Evolutionary conservation across 2,888 invertebrate genomes (phyloP), one percentile per base, ranked within the genome.

Genomic region (Neoitamus cyanurus): DNA sequence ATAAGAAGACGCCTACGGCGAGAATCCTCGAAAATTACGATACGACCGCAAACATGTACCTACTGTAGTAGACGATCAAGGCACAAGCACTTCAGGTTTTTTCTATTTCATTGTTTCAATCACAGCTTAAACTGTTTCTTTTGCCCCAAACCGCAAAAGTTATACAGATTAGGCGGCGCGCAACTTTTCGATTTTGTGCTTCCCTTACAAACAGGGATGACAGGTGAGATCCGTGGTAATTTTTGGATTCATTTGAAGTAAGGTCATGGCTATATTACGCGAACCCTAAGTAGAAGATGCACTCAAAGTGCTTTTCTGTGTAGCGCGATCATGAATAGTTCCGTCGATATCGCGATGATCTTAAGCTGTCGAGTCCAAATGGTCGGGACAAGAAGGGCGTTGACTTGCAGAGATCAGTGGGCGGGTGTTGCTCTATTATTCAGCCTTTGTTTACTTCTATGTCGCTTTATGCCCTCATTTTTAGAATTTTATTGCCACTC

Each of bases 321-420:
- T 77, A 48, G 13, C 77, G 25, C 15, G 46, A n/a, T 25, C 46
- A 77, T 77, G 42, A 77, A 77, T 77, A 77, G 77, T 46, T 77
- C 30, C 77, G 25, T 46, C 42, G 9, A 25, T 15, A 77, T 77
- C 34, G 28, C 28, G 46, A 37, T 77, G 28, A 28, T 46, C 77
- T 15, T 73, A 36, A 36, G 46, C 20, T 77, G 77, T 77, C 77
- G 46, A 77, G 30, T 37, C 46, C 42, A 77, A 15, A 25, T 77
- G 30, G 69, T 13, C 28, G 13, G 13, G 30, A n/a, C 20, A 25
- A 25, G 34, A 77, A 77, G 77, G 77, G 46, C 46, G 42, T 46
- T 42, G 77, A 77, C 77, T 77, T 13, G 20, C 15, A 7, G 20
- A 3, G 11, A 46, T 37, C 15, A 0, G 77, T 46, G 28, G 77